Conservation (phyloP, 2,888 invertebrate species). For the Plagodis dolabraria region DNA sequence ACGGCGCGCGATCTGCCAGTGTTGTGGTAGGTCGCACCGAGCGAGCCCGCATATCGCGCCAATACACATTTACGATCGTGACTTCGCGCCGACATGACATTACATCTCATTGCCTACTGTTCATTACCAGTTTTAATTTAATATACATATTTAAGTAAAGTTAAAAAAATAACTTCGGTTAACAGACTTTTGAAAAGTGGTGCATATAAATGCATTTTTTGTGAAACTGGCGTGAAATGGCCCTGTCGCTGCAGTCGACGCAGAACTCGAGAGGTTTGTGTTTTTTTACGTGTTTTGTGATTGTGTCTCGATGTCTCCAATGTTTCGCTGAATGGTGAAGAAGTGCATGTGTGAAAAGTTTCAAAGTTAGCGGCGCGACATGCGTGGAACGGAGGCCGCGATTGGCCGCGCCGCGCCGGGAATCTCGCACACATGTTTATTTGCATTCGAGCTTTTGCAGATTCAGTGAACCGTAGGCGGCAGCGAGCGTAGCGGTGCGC, state of each 20-base stretch:
- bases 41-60: constrained; percentile 66
- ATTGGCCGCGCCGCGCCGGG: constrained; percentile 67
- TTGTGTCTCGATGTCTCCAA: constrained; percentile 38
- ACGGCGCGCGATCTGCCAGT: constrained; percentile 64
- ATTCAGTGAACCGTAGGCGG: constrained; percentile 81
- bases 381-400: constrained; percentile 72
- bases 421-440: constrained; percentile 78
- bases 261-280: constrained; percentile 83
- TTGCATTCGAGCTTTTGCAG: constrained; percentile 80
- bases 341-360: constrained; percentile 76
- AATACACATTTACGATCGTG: constrained; percentile 65
- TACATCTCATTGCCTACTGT: constrained; percentile 42
- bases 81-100: constrained; percentile 71
- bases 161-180: not conserved
- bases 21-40: constrained; percentile 87
- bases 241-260: constrained; percentile 85
- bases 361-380: constrained; percentile 75
- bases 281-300: constrained; percentile 41
- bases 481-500: constrained; percentile 69
- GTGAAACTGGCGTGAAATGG: constrained; percentile 84
- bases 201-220: constrained; percentile 72
- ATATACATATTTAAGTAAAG: not conserved
- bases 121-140: constrained; percentile 5
- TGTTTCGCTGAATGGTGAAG: constrained; percentile 52
- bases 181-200: constrained; percentile 52